Percentiles rank a stretch among this genome's conserved stretches.
phyloP scores from a whole-genome alignment of 2,113 vertebrate genomes.

The Genyomyrus donnyi region DNA sequence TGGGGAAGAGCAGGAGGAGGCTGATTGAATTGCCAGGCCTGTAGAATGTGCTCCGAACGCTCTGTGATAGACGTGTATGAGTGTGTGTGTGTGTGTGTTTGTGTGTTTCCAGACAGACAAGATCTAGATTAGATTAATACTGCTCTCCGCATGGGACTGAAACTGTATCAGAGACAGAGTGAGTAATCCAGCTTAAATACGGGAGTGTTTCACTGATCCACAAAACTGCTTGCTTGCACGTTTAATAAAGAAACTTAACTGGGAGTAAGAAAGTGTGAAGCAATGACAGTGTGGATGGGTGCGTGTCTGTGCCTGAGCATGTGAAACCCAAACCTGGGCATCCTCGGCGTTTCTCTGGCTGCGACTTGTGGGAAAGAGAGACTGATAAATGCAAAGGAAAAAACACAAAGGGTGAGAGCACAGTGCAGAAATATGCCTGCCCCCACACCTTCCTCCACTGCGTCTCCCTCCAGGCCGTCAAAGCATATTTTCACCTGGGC shows the following conservation, averaged over 20 bases:
- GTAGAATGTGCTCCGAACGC: conserved; percentile 13
- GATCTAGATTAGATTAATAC: background rate
- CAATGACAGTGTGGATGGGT: background rate
- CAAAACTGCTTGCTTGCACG: background rate
- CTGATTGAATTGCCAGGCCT: conserved; percentile 11
- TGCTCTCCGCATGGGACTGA: background rate
- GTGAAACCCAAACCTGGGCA: background rate
- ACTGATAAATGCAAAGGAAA: background rate
- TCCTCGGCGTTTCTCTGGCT: background rate
- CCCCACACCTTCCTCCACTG: background rate
- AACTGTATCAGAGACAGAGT: background rate
- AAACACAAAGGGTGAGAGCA: background rate
- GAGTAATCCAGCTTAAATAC: background rate
- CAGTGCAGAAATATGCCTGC: background rate
- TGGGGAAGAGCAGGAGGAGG: background rate
- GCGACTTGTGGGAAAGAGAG: background rate
- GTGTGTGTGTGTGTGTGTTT: background rate
- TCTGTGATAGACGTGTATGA: background rate
- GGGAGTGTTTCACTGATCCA: background rate
- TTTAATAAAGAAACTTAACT: background rate
- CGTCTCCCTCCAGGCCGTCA: background rate
- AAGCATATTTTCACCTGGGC: background rate
- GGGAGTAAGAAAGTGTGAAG: background rate
- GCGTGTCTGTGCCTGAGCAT: background rate
- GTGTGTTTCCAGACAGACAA: background rate